Evolutionary conservation across 2,113 vertebrate genomes (phyloP).

Genomic region (Cynoglossus semilaevis): DNA sequence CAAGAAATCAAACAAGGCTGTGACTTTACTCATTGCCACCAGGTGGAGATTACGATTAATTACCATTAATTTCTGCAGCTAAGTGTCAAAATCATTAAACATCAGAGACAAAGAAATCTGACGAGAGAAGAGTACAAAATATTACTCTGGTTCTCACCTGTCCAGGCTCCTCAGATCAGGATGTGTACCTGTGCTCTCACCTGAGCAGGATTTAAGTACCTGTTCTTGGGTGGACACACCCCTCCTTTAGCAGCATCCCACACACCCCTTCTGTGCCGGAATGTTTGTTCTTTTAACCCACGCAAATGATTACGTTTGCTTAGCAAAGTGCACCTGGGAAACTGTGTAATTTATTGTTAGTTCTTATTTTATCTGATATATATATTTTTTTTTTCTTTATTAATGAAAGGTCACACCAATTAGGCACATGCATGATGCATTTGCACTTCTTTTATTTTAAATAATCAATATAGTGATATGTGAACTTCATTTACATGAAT

Average conservation of each 20-base stretch:
- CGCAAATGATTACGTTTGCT: background rate
- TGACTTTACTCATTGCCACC: too few relatives aligned
- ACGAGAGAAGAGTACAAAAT: background rate
- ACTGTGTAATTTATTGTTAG: too few relatives aligned
- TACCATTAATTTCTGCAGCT: too few relatives aligned
- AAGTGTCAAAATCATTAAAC: too few relatives aligned
- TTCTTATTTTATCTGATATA: too few relatives aligned
- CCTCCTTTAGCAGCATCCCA: constrained; percentile 47
- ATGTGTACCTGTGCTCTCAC: constrained; percentile 32
- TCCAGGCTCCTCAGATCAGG: constrained; percentile 34
- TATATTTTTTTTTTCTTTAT: too few relatives aligned
- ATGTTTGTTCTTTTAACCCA: constrained; percentile 12
- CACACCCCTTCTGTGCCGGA: constrained; percentile 23
- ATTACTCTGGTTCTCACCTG: constrained; percentile 82
- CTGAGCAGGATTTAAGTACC: constrained; percentile 81
- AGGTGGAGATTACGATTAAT: too few relatives aligned
- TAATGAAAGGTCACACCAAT: too few relatives aligned
- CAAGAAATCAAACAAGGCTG: too few relatives aligned
- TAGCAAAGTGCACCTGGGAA: constrained; percentile 7
- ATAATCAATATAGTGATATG: too few relatives aligned
- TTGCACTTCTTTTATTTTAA: background rate
- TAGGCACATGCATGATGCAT: too few relatives aligned
- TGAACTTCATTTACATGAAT: too few relatives aligned
- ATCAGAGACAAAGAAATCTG: background rate
- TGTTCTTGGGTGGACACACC: background rate